Evolutionary conservation across 2,888 invertebrate species (phyloP).

Genomic region (Erebia palarica): DNA sequence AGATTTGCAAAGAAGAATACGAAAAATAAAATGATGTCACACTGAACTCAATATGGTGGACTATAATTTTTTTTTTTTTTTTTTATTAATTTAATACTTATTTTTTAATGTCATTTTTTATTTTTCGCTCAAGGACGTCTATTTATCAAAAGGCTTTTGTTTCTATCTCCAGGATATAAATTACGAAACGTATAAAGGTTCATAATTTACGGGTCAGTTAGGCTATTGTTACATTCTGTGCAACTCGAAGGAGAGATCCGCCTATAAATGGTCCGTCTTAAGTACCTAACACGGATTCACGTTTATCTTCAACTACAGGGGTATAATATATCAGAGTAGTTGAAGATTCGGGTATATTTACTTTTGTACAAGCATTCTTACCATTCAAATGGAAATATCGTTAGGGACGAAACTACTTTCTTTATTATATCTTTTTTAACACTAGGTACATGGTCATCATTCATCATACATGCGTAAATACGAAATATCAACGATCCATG

Average conservation of each 20-base stretch:
- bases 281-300: slow-evolving; percentile 15
- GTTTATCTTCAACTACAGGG: slow-evolving; percentile 9
- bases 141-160: not conserved
- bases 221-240: not conserved
- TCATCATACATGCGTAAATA: no score
- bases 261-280: slow-evolving; percentile 19
- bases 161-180: not conserved
- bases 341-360: not conserved
- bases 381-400: not conserved
- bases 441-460: no score
- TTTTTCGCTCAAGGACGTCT: no score
- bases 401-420: not conserved
- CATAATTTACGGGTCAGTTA: slow-evolving; percentile 20
- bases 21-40: no score
- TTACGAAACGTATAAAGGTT: slow-evolving; percentile 5
- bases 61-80: not conserved
- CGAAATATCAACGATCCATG: no score
- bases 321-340: slow-evolving; percentile 17
- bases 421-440: not conserved
- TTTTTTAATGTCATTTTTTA: no score
- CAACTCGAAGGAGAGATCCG: slow-evolving; percentile 15
- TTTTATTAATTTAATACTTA: no score
- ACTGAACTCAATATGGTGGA: not conserved
- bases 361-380: slow-evolving; percentile 1
- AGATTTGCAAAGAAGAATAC: no score